Evolutionary conservation across 2,888 invertebrate species (phyloP), one percentile per base, ranked within the genome.

Genomic region (Mesoligia furuncula): DNA sequence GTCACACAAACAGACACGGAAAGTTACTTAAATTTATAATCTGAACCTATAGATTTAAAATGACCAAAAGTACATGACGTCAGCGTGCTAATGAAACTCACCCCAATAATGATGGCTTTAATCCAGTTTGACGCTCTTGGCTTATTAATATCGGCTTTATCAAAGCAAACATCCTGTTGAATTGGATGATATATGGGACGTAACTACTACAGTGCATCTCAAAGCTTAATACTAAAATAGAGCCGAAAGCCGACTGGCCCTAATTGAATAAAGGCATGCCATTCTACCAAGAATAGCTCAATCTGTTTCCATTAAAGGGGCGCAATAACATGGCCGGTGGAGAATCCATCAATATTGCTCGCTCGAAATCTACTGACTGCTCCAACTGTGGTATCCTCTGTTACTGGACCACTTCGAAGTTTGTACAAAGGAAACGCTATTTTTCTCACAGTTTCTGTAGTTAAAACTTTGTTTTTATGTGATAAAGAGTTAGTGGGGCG

Each of bases 261-360:
- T 87, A 89, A 89, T 88, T 86, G 77, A 88, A 90, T 85, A 87
- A 88, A 85, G 82, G 79, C 83, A 78, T 78, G 78, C 84, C 80
- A n/a, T 57, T 80, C 82, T 62, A 80, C 79, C 77, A 85, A 85
- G 89, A 86, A 88, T 85, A 88, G 86, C 80, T 87, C 91, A 86
- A 90, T 90, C 91, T 89, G 87, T 90, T 87, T 90, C 86, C 87
- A 90, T 90, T 90, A 91, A 80, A 81, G 73, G 68, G 54, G 66
- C 81, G 87, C 86, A 89, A 87, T 90, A 89, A 87, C 87, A 82
- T 80, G 71, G 80, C 73, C 72, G 77, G 72, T 80, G 62, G 81
- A 80, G 72, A 78, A 89, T 91, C 87, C 87, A 90, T 90, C 91
- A 90, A 89, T 90, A 88, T 88, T 79, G 85, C 74, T 84, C 81